phyloP scores from a whole-genome alignment of 2,888 invertebrate species.

The Drosophila dives region DNA sequence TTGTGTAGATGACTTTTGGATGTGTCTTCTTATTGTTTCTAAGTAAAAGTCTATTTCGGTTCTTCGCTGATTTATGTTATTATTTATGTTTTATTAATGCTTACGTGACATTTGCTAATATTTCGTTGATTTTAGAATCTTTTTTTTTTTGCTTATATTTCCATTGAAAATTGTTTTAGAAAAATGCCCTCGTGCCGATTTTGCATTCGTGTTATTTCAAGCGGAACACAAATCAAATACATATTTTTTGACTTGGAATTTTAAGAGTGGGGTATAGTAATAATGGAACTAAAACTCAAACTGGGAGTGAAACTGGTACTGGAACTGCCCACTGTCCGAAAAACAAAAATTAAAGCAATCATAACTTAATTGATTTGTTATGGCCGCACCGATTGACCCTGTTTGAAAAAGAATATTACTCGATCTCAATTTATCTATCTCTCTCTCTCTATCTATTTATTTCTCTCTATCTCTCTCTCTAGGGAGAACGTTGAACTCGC shows the following conservation, averaged over 20 bases:
- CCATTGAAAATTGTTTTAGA: slow-evolving; percentile 8
- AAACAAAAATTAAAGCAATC: slow-evolving; percentile 13
- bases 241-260: slow-evolving; percentile 24
- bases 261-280: not conserved
- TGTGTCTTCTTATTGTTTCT: not conserved
- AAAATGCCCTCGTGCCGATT: slow-evolving; percentile 44
- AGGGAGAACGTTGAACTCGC: slow-evolving; percentile 44
- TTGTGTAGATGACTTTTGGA: not conserved
- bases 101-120: slow-evolving; percentile 74
- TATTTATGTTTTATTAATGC: slow-evolving; percentile 42
- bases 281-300: slow-evolving; percentile 6
- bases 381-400: slow-evolving; percentile 42
- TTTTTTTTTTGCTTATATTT: slow-evolving; percentile 2
- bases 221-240: slow-evolving; percentile 44
- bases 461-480: not conserved
- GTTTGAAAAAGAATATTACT: slow-evolving; percentile 3
- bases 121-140: slow-evolving; percentile 29
- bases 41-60: slow-evolving; percentile 9
- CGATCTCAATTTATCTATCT: not conserved
- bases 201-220: slow-evolving; percentile 25
- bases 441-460: not conserved
- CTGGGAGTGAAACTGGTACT: slow-evolving; percentile 20
- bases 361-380: slow-evolving; percentile 56
- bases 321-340: slow-evolving; percentile 25
- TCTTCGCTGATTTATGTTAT: slow-evolving; percentile 48